phyloP scores from a whole-genome alignment of 2,113 vertebrate genomes.

The Tichodroma muraria region DNA sequence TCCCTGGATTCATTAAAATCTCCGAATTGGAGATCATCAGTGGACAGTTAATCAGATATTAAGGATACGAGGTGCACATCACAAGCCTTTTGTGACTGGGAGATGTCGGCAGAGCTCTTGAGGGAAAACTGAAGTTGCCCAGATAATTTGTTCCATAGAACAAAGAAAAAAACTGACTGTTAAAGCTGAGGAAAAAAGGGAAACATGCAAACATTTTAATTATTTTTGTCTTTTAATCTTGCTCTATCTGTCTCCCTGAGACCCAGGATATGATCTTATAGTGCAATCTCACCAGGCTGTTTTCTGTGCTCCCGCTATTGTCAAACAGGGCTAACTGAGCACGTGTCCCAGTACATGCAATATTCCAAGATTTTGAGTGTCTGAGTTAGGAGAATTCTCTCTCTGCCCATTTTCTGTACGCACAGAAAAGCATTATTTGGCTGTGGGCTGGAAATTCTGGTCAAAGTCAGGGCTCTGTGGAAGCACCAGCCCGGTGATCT shows the following conservation, averaged over 20 bases:
- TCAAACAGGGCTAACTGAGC: neutral
- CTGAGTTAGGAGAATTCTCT: neutral
- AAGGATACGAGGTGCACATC: neutral
- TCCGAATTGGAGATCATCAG: neutral
- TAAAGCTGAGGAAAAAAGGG: neutral
- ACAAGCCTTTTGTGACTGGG: neutral
- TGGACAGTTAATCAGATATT: neutral
- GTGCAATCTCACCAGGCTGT: neutral
- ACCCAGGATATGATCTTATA: neutral
- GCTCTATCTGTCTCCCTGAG: neutral
- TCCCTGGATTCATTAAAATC: neutral
- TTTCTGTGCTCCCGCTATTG: neutral
- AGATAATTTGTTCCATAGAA: neutral
- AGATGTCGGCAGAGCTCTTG: neutral
- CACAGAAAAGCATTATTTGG: neutral
- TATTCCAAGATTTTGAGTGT: neutral
- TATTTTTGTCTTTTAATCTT: neutral
- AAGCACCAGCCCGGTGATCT: neutral
- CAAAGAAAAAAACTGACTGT: neutral
- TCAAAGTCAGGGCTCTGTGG: neutral
- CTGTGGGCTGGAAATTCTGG: neutral
- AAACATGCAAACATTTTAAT: neutral
- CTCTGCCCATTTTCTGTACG: neutral
- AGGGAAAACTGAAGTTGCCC: neutral
- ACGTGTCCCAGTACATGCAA: neutral